Conservation (phyloP, 2,113 vertebrate species). For the Eretmochelys imbricata region DNA sequence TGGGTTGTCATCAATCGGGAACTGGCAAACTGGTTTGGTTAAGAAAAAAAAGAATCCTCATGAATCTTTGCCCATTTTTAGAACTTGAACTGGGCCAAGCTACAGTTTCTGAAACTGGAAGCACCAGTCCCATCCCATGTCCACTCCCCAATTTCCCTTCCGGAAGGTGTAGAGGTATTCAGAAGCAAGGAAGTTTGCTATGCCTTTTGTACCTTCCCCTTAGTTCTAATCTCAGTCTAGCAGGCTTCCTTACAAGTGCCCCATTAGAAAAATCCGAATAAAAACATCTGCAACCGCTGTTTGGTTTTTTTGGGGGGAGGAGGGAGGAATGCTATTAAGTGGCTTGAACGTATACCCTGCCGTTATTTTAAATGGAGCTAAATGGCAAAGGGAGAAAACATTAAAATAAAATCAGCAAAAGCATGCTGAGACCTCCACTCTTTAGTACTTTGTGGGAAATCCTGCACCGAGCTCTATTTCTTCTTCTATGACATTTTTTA, state of each 20-base stretch:
- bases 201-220: not conserved
- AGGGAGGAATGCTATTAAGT: not conserved
- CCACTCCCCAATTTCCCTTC: no score
- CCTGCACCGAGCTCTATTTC: not conserved
- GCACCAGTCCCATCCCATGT: not conserved
- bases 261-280: not conserved
- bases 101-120: not conserved
- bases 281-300: not conserved
- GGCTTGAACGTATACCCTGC: not conserved
- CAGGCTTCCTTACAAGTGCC: fast-evolving
- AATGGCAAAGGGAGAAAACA: not conserved
- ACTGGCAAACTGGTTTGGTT: not conserved
- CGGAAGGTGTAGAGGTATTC: not conserved
- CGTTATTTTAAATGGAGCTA: not conserved
- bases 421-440: not conserved
- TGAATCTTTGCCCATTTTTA: not conserved
- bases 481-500: not conserved
- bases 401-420: not conserved
- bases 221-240: not conserved
- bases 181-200: not conserved
- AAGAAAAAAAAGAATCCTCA: no score
- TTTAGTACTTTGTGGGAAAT: not conserved
- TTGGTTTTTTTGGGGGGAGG: not conserved
- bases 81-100: not conserved
- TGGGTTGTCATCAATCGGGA: not conserved